A percentile compares a stretch with the other conserved stretches of the same genome.
Conservation (phyloP, 2,888 invertebrate species). For the Sycophila texana region DNA sequence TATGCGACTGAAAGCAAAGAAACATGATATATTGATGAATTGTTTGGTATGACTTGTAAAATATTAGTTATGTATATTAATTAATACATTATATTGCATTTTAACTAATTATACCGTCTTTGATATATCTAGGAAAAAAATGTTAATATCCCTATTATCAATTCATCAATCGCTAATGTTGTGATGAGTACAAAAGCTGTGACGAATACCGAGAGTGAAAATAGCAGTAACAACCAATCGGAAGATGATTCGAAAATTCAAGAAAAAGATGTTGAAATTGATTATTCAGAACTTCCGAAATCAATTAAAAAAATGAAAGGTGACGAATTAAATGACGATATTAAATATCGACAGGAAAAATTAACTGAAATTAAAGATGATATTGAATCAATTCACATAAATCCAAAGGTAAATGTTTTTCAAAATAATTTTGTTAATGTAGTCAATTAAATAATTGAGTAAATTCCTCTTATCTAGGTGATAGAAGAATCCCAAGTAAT, state of each 20-base stretch:
- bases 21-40: slow-evolving; percentile 33
- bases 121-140: slow-evolving; percentile 42
- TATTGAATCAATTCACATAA: not conserved
- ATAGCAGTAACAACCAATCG: not conserved
- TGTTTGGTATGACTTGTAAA: slow-evolving; percentile 43
- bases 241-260: slow-evolving; percentile 13
- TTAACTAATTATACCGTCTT: not conserved
- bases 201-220: slow-evolving; percentile 6
- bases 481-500: slow-evolving; percentile 16
- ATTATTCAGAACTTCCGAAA: slow-evolving; percentile 18
- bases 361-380: not conserved
- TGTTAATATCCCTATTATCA: slow-evolving; percentile 40
- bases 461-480: not conserved
- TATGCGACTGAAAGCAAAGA: slow-evolving; percentile 16
- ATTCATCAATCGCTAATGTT: slow-evolving; percentile 30
- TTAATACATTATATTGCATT: not conserved
- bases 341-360: slow-evolving; percentile 11
- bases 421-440: not conserved
- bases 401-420: slow-evolving; percentile 28
- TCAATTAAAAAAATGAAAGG: not conserved
- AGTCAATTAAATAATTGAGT: not conserved
- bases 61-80: not conserved
- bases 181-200: not conserved
- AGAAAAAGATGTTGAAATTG: slow-evolving; percentile 51
- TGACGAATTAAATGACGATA: not conserved